phyloP scores from a whole-genome alignment of 2,888 invertebrate genomes.

The Stenodema calcarata region DNA sequence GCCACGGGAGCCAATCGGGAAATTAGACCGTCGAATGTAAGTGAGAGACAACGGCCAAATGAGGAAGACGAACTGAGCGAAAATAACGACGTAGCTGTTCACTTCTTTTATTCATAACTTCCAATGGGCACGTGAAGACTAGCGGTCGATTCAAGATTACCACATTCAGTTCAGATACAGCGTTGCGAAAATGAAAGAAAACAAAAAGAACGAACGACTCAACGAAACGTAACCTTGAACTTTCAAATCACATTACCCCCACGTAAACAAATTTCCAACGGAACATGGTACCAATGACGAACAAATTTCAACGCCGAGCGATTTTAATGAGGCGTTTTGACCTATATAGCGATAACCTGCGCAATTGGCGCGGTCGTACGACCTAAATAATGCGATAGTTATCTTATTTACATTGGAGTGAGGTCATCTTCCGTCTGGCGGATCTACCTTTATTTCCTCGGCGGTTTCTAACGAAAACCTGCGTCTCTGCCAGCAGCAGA shows the following conservation, averaged over 20 bases:
- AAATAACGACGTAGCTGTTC: no score
- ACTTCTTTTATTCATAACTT: no score
- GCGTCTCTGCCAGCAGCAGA: neutral
- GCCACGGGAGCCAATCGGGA: no score
- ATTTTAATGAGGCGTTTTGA: conserved; percentile 13
- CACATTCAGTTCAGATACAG: no score
- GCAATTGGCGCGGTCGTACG: conserved; percentile 22
- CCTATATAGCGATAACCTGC: conserved; percentile 27
- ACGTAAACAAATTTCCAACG: neutral
- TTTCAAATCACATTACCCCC: neutral
- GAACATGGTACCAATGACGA: neutral
- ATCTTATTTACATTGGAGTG: conserved; percentile 24
- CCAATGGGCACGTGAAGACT: no score
- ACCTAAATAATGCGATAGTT: conserved; percentile 20
- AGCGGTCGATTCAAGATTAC: no score
- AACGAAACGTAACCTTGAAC: neutral
- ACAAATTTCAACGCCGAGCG: neutral
- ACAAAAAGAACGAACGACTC: no score
- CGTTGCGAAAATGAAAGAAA: neutral
- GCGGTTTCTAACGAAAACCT: neutral
- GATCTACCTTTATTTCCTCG: neutral
- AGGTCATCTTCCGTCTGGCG: conserved; percentile 34
- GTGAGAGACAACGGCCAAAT: no score
- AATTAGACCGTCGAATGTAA: no score
- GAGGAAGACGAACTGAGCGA: no score